These are phyloP conservation scores for Styela clava DNA, from an alignment of 23 tunicate species.

Conservation along the genomic window DNA sequence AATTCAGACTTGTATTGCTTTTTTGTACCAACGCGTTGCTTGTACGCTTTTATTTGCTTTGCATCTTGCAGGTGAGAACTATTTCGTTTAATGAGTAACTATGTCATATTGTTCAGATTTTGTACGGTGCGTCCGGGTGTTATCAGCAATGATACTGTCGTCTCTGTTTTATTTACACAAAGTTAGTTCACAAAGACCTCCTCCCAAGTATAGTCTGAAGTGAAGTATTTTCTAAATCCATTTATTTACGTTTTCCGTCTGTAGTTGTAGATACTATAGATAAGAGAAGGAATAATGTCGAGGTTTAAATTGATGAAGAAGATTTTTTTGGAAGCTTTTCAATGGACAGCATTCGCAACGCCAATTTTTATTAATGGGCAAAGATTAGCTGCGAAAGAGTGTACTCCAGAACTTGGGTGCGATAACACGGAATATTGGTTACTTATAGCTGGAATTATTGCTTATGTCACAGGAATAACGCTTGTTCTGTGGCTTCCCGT, in stretches of 20 bases:
- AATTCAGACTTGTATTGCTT: neutral
- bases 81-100: neutral
- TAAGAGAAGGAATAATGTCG: slow-evolving; percentile 2
- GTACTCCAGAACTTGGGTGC: neutral
- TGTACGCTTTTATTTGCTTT: neutral
- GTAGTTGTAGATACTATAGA: neutral
- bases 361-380: slow-evolving; percentile 46
- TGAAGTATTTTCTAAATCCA: no score
- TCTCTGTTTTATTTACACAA: no score
- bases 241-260: no score
- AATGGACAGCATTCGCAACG: slow-evolving; percentile 54
- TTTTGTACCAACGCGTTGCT: neutral
- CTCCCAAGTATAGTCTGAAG: no score
- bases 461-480: slow-evolving; percentile 61
- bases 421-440: slow-evolving; percentile 10
- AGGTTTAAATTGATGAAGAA: slow-evolving; percentile 22
- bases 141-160: no score
- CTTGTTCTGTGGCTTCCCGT: slow-evolving; percentile 69
- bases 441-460: slow-evolving; percentile 22
- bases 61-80: neutral
- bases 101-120: no score
- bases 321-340: slow-evolving; percentile 43
- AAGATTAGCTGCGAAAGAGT: slow-evolving; percentile 21
- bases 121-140: no score
- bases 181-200: no score